Conservation (phyloP, 2,888 invertebrate species). For the Drosophila vallismaia region DNA sequence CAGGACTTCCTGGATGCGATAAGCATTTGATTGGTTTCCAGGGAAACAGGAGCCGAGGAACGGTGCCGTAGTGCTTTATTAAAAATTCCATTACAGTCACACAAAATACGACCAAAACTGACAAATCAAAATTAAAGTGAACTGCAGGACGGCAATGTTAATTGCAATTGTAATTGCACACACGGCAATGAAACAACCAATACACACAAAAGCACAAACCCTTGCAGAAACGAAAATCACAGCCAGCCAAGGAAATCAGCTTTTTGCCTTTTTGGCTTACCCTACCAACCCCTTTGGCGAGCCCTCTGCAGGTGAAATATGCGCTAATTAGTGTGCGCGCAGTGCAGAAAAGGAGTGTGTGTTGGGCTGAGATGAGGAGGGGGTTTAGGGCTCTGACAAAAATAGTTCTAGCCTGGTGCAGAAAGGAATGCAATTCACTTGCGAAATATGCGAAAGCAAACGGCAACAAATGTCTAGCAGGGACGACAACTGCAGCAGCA, state of each 20-base stretch:
- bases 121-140: conserved; percentile 75
- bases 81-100: conserved; percentile 72
- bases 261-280: conserved; percentile 44
- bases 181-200: conserved; percentile 23
- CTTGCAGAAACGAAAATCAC: conserved; percentile 56
- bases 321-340: conserved; percentile 71
- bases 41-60: conserved; percentile 11
- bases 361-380: neutral
- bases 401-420: conserved; percentile 13
- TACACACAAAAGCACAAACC: conserved; percentile 8
- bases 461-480: conserved; percentile 28
- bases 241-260: conserved; percentile 56
- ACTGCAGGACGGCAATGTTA: conserved; percentile 60
- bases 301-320: conserved; percentile 67
- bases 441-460: conserved; percentile 30
- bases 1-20: conserved; percentile 10
- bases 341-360: neutral
- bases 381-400: neutral
- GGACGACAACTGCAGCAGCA: conserved; percentile 13
- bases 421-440: conserved; percentile 39
- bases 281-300: neutral
- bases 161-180: conserved; percentile 73
- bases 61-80: conserved; percentile 48
- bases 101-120: conserved; percentile 64
- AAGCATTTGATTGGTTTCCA: conserved; percentile 29